Evolutionary conservation across 2,888 invertebrate genomes (phyloP).

Genomic region (Mamestra brassicae): DNA sequence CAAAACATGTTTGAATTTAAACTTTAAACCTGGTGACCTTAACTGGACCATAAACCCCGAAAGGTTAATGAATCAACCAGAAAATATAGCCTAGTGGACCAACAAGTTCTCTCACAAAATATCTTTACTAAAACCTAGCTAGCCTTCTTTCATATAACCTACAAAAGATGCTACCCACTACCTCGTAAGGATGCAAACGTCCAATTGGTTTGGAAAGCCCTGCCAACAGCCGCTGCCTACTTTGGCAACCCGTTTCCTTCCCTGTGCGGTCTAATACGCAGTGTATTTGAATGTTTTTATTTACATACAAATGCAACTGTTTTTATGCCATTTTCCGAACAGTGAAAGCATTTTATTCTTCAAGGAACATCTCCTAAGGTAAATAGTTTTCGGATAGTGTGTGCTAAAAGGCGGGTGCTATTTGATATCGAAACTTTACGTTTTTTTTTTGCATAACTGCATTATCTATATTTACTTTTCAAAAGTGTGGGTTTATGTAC

Average conservation of each 20-base stretch:
- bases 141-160: slow-evolving; percentile 17
- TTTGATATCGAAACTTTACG: not conserved
- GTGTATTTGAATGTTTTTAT: slow-evolving; percentile 56
- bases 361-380: slow-evolving; percentile 27
- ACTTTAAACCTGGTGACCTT: not conserved
- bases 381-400: slow-evolving; percentile 34
- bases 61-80: too few species aligned
- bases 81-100: too few species aligned
- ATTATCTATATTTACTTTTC: too few species aligned
- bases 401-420: not conserved
- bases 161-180: slow-evolving; percentile 25
- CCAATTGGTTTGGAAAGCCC: slow-evolving; percentile 38
- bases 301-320: slow-evolving; percentile 61
- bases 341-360: slow-evolving; percentile 36
- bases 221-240: slow-evolving; percentile 50
- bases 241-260: slow-evolving; percentile 45
- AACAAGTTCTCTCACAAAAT: not conserved
- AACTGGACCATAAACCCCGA: too few species aligned
- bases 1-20: not conserved
- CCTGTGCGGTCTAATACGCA: slow-evolving; percentile 43
- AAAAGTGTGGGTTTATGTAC: too few species aligned
- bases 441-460: not conserved
- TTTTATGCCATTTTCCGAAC: slow-evolving; percentile 47
- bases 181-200: slow-evolving; percentile 15
- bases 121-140: not conserved